Conservation (phyloP, 2,797 vertebrate genomes). For the Mycteria americana region DNA sequence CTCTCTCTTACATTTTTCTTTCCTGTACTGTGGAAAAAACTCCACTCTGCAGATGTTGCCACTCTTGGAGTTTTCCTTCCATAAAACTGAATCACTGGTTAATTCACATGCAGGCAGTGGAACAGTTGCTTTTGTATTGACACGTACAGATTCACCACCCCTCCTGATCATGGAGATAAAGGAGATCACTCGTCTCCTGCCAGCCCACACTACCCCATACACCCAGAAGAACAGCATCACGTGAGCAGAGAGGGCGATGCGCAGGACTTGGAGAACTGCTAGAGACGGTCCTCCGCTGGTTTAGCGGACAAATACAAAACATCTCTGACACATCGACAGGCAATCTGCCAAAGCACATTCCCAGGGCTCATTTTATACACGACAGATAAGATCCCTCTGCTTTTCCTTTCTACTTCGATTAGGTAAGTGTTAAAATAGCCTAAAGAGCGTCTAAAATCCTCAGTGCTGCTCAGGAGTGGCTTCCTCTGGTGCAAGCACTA, state of each 20-base stretch:
- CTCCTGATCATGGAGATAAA: not conserved
- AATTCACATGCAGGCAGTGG: not conserved
- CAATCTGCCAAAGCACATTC: not conserved
- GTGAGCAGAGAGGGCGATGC: accelerated
- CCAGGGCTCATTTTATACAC: not conserved
- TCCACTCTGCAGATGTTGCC: not conserved
- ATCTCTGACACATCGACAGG: not conserved
- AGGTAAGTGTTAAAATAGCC: constrained; percentile 8
- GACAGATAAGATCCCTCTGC: not conserved
- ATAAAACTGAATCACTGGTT: not conserved
- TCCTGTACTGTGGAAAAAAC: not conserved
- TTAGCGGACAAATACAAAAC: not conserved
- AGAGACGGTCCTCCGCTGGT: not conserved
- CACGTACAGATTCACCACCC: not conserved
- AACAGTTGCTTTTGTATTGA: not conserved
- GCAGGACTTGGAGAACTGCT: not conserved
- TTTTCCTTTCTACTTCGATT: not conserved
- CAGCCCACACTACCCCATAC: not conserved
- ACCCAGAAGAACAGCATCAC: not conserved
- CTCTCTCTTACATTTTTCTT: not conserved
- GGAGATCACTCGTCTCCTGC: not conserved
- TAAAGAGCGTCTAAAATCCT: not conserved
- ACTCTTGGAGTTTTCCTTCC: not conserved
- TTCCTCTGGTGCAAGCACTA: not conserved
- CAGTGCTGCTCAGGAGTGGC: not conserved